phyloP scores from a whole-genome alignment of 2,888 invertebrate species.

The Ormyrus pomaceus region DNA sequence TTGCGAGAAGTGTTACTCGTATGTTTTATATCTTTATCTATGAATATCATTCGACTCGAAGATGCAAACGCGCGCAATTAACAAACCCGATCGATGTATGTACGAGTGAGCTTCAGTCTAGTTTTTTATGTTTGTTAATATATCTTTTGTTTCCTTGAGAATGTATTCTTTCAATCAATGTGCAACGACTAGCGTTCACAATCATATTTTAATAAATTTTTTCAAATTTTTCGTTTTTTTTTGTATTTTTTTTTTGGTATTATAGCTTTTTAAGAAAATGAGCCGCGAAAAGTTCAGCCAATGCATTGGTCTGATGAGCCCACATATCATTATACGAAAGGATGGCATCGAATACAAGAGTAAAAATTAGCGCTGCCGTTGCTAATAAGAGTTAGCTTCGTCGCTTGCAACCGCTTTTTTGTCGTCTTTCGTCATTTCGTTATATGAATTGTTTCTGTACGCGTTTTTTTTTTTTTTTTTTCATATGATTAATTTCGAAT shows the following conservation, averaged over 20 bases:
- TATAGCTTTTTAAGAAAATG: constrained; percentile 47
- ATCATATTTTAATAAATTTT: neutral
- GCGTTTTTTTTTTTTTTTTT: neutral
- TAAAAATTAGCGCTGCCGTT: constrained; percentile 46
- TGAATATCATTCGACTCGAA: constrained; percentile 15
- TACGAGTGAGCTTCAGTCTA: constrained; percentile 49
- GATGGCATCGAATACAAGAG: constrained; percentile 45
- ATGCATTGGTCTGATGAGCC: constrained; percentile 19
- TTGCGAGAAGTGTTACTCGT: constrained; percentile 19
- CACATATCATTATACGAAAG: constrained; percentile 31
- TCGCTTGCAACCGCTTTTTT: constrained; percentile 42
- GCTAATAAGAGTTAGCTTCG: constrained; percentile 33
- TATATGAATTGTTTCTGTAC: no score
- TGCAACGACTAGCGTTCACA: constrained; percentile 15
- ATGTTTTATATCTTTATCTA: constrained; percentile 10
- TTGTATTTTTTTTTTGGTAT: constrained; percentile 34
- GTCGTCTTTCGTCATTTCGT: neutral
- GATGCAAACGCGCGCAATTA: constrained; percentile 41
- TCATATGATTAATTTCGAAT: neutral
- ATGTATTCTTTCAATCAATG: neutral
- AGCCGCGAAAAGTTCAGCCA: constrained; percentile 45
- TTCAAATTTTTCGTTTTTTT: constrained; percentile 13
- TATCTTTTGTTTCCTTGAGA: constrained; percentile 25
- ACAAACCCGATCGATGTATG: constrained; percentile 41
- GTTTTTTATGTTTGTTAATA: constrained; percentile 34